Evolutionary conservation across 2,888 invertebrate species (phyloP), one percentile per base, ranked within the genome.

Genomic region (Heteromurus nitidus): DNA sequence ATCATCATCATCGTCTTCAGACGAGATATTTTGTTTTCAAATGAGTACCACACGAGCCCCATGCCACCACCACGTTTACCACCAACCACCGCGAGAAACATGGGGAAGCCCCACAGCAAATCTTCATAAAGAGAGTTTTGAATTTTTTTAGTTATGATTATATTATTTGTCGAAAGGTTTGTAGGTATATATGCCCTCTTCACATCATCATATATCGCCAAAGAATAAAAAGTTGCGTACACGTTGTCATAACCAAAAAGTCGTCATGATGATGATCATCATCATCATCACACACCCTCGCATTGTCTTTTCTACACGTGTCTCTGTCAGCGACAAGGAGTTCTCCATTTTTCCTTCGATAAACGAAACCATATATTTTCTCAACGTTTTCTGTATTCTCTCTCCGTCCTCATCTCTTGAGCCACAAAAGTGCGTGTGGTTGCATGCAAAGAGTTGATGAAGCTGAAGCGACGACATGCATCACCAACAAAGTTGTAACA

Each of bases 91-190:
- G 30, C 30, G 5, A 42, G 22, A 2, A 64, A 24, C n/a, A 64
- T 42, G 67, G 77, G 70, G 70, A 79, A 79, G 65, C 65, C 77
- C 18, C 65, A 64, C 70, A 79, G 70, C 77, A 79, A 70, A 64
- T 70, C 70, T 42, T 18, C 53, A 50, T 31, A 30, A 55, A 31
- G 50, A 73, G 64, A n/a, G 11, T n/a, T 50, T n/a, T n/a, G 3
- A 13, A 7, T n/a, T n/a, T n/a, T 5, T 50, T n/a, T 50, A 44
- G 67, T 80, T 72, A 80, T 80, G 80, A 80, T 80, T 72, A 80
- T 73, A 70, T 70, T 76, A 69, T 79, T 79, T 72, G 79, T 80
- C 80, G 72, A 80, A 79, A 79, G 47, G n/a, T n/a, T n/a, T n/a
- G n/a, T n/a, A n/a, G n/a, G n/a, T n/a, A n/a, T 80, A 69, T 72